Conservation (phyloP, 1,140 invertebrate species). For the Dermatophagoides farinae region DNA sequence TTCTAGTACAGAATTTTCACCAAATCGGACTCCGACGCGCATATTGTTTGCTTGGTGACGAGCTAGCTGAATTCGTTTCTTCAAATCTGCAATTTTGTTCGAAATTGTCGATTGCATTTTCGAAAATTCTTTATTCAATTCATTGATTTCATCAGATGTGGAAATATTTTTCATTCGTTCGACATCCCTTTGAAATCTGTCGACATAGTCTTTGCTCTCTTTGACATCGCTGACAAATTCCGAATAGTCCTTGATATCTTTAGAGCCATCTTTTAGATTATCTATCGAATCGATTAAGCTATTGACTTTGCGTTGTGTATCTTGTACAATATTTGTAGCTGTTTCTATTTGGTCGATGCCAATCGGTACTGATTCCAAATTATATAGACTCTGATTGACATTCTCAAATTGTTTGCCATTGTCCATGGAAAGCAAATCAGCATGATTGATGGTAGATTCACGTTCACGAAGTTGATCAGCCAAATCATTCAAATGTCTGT, state of each 20-base stretch:
- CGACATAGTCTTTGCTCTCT: background rate
- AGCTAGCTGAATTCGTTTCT: constrained; percentile 50
- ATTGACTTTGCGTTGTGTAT: background rate
- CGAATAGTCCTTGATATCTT: background rate
- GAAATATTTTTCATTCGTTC: too few relatives aligned
- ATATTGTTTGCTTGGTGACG: constrained; percentile 46
- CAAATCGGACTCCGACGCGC: constrained; percentile 63
- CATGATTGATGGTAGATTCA: too few relatives aligned
- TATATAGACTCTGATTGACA: background rate
- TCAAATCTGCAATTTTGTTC: constrained; percentile 48
- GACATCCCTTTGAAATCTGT: background rate
- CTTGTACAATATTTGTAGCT: background rate
- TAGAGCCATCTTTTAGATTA: background rate
- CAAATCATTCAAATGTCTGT: background rate
- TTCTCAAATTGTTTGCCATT: background rate
- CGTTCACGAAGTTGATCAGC: background rate
- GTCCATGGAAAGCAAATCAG: background rate
- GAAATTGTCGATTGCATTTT: constrained; percentile 28
- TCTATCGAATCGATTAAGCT: background rate
- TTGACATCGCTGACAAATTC: background rate
- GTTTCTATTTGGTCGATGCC: background rate
- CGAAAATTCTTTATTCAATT: too few relatives aligned
- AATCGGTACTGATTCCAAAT: background rate
- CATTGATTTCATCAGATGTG: too few relatives aligned
- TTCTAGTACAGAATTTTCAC: constrained; percentile 56